phyloP scores from a whole-genome alignment of 1,140 invertebrate genomes.

The Gonatopus flavifemur region DNA sequence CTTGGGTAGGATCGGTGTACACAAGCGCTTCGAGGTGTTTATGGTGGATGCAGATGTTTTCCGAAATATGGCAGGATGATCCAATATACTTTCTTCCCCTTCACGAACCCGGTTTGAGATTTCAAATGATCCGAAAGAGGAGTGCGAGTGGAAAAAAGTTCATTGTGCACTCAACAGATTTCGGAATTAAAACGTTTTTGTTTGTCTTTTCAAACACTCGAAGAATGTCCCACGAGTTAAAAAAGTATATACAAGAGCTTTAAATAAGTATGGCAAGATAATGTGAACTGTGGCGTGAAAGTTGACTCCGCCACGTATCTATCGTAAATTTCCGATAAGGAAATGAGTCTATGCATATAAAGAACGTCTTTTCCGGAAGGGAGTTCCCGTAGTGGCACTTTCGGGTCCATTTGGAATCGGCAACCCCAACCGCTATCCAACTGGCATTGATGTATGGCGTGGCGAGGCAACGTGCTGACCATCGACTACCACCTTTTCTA shows the following conservation, averaged over 20 bases:
- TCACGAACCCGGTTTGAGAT: too few species aligned
- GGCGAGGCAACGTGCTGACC: constrained; percentile 29
- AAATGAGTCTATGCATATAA: constrained; percentile 58
- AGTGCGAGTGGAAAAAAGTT: too few species aligned
- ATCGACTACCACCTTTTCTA: background rate
- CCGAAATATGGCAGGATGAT: background rate
- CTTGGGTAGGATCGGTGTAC: background rate
- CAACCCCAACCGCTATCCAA: constrained; percentile 18
- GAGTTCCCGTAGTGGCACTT: constrained; percentile 35
- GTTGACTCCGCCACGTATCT: background rate
- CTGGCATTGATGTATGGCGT: constrained; percentile 49
- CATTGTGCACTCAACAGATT: too few species aligned
- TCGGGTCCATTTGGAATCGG: constrained; percentile 39
- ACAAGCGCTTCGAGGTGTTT: background rate
- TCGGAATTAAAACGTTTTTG: too few species aligned
- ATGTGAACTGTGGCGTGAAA: too few species aligned
- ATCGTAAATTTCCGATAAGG: constrained; percentile 44
- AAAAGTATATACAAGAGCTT: too few species aligned
- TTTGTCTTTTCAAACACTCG: too few species aligned
- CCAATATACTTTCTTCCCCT: too few species aligned
- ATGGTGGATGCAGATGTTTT: constrained; percentile 16
- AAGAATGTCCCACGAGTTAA: too few species aligned
- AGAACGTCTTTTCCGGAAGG: constrained; percentile 37
- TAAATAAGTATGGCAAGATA: too few species aligned
- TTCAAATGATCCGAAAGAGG: too few species aligned